These are phyloP conservation scores for Argyrosomus japonicus DNA, from an alignment of 2,113 vertebrate species.

Conservation along the genomic window DNA sequence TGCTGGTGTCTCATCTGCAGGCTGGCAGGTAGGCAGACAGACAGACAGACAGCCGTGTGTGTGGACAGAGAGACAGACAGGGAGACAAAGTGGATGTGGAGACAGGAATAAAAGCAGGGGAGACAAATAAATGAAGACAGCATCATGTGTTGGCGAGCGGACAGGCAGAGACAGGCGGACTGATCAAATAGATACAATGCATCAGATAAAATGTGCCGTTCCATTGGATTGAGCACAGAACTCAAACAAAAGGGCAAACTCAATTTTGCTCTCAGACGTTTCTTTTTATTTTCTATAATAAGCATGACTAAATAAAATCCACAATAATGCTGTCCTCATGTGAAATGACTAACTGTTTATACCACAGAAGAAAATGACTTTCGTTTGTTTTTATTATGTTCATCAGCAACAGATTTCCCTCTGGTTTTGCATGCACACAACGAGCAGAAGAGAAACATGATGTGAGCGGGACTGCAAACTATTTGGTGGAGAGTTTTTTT, in stretches of 20 bases:
- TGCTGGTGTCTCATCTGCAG: conserved; percentile 20
- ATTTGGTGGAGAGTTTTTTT: neutral
- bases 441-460: conserved; percentile 28
- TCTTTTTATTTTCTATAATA: conserved; percentile 77
- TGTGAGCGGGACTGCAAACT: conserved; percentile 4
- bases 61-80: neutral
- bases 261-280: conserved; percentile 63
- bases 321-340: conserved; percentile 80
- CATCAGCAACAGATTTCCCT: conserved; percentile 77
- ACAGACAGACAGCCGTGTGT: neutral
- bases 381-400: conserved; percentile 75
- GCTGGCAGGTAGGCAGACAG: neutral
- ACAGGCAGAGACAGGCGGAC: conserved; percentile 27
- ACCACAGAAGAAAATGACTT: conserved; percentile 76
- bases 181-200: conserved; percentile 54
- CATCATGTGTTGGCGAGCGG: conserved; percentile 14
- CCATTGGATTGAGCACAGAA: conserved; percentile 60
- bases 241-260: conserved; percentile 73
- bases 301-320: conserved; percentile 78
- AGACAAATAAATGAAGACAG: conserved; percentile 28
- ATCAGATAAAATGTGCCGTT: conserved; percentile 73
- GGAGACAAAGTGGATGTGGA: neutral
- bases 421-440: conserved; percentile 35
- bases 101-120: neutral
- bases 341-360: conserved; percentile 80